Evolutionary conservation across 2,888 invertebrate genomes (phyloP), one percentile per base, ranked within the genome.

Genomic region (Balanococcus diminutus): DNA sequence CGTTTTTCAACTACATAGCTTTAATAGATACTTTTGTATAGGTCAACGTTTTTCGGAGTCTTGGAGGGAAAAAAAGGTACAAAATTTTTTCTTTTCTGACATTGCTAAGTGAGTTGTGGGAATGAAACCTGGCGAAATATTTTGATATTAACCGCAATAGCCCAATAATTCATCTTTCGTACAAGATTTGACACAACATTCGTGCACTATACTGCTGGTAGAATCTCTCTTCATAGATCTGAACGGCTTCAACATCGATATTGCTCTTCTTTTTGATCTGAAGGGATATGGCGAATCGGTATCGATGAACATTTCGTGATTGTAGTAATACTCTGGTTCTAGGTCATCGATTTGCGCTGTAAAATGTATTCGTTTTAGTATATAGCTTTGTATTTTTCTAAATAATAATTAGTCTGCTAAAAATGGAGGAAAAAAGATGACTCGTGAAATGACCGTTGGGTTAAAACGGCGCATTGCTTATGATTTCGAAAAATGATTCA

Each of bases 71-170:
- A n/a, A n/a, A n/a, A n/a, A n/a, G n/a, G n/a, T n/a, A n/a, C n/a
- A 79, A 79, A 79, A 79, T 79, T 6, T 36, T n/a, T 79, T 79
- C 36, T 36, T n/a, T 79, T 36, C 16, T 79, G 22, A 19, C 75
- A 79, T 79, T 79, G 75, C 75, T 79, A 36, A 79, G 19, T 36
- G 75, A 79, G 36, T 79, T 36, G n/a, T n/a, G 14, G 36, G 31
- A 36, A 79, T 79, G 8, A 32, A 79, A 79, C 25, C n/a, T 32
- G 31, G n/a, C 32, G 36, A 79, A 32, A 36, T 31, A n/a, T n/a
- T n/a, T n/a, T n/a, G n/a, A n/a, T n/a, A 36, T 79, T 79, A 79
- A 79, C 75, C 75, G 19, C 75, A 79, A n/a, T 79, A 79, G 22
- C 75, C 75, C 3, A 19, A 36, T 36, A 79, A 36, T 79, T 79